Conservation (phyloP, 2,113 vertebrate genomes). For the Chaetodon trifascialis region DNA sequence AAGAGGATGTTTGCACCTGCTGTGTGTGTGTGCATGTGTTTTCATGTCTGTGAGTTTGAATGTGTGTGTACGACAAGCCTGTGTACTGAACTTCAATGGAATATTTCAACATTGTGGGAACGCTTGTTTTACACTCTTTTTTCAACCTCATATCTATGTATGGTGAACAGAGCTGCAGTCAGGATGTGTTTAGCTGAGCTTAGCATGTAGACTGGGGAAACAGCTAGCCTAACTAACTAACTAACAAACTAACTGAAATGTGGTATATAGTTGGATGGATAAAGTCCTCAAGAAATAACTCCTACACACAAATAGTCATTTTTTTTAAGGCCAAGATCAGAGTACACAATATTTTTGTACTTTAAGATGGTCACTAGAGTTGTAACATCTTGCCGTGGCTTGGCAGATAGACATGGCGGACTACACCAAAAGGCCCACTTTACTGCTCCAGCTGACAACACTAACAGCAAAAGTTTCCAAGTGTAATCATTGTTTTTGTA, state of each 20-base stretch:
- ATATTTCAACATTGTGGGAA: conserved; percentile 2
- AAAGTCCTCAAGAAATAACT: too few species aligned
- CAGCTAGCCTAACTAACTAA: background rate
- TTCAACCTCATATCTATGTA: background rate
- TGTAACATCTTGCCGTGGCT: background rate
- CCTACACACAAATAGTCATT: too few species aligned
- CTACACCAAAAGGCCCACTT: too few species aligned
- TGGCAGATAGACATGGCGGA: background rate
- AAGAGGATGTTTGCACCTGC: conserved; percentile 23
- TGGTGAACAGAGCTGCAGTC: too few species aligned
- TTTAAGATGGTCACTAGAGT: background rate
- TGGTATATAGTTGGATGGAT: too few species aligned
- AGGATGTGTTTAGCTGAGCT: background rate
- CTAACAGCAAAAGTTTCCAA: background rate
- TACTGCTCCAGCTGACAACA: background rate
- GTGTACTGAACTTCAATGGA: background rate
- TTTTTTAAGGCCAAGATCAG: background rate
- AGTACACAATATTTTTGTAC: too few species aligned
- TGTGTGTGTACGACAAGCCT: background rate
- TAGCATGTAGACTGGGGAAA: background rate
- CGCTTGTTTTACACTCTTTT: background rate
- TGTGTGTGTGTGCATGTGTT: background rate
- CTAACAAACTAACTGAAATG: too few species aligned
- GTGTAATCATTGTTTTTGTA: background rate
- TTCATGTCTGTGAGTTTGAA: background rate